Percentiles rank a stretch among this genome's conserved stretches.
Evolutionary conservation across 92 coral and sea anemone species (phyloP).

Genomic region (Porites cylindrica): DNA sequence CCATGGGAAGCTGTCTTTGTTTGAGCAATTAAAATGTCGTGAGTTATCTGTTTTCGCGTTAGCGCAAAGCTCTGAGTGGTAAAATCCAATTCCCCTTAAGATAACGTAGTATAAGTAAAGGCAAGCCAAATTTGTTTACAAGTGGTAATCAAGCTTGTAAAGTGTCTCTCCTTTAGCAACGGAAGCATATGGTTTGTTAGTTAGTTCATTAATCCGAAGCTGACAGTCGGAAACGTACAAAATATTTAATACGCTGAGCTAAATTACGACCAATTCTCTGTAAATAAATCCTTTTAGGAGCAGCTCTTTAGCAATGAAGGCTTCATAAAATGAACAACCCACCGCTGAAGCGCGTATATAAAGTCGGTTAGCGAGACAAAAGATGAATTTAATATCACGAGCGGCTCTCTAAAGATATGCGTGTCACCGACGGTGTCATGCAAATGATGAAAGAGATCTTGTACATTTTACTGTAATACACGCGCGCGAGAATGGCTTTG

Average conservation of each 20-base stretch:
- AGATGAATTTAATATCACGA: slow-evolving; percentile 22
- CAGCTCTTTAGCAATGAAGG: slow-evolving; percentile 12
- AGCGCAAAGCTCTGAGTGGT: neutral
- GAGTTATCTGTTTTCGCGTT: neutral
- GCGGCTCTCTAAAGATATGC: neutral
- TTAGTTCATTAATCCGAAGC: slow-evolving; percentile 85
- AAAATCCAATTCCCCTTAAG: slow-evolving; percentile 18
- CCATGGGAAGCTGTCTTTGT: slow-evolving; percentile 30
- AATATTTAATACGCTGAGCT: slow-evolving; percentile 60
- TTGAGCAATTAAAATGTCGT: slow-evolving; percentile 27
- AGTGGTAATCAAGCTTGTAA: slow-evolving; percentile 61
- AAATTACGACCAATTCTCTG: slow-evolving; percentile 75
- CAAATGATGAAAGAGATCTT: slow-evolving; percentile 19
- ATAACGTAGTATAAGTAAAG: slow-evolving; percentile 26
- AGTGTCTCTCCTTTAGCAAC: slow-evolving; percentile 46
- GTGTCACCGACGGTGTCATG: slow-evolving; percentile 27
- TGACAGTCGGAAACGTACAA: slow-evolving; percentile 85
- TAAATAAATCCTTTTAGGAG: slow-evolving; percentile 55
- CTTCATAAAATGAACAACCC: slow-evolving; percentile 34
- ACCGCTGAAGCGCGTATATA: neutral
- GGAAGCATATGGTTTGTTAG: slow-evolving; percentile 87
- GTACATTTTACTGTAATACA: neutral
- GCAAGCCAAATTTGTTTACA: slow-evolving; percentile 84
- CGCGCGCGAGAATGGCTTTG: slow-evolving; percentile 14
- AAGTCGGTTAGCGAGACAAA: slow-evolving; percentile 34